Conservation (phyloP, 2,888 invertebrate genomes). For the Pyralis farinalis region DNA sequence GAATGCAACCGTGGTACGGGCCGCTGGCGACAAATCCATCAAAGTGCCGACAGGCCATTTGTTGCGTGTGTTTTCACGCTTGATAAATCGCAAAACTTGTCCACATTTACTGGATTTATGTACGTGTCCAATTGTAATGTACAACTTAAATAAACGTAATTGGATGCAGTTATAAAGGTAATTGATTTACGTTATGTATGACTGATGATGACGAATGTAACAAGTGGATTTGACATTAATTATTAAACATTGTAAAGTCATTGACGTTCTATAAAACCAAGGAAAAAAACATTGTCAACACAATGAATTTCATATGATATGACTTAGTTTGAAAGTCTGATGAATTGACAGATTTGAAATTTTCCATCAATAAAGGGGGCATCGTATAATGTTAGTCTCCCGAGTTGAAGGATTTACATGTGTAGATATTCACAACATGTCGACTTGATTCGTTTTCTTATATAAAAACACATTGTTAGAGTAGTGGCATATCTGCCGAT, state of each 20-base stretch:
- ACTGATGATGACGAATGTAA: no score
- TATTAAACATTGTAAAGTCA: conserved; percentile 11
- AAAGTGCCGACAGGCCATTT: conserved; percentile 75
- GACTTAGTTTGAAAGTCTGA: conserved; percentile 44
- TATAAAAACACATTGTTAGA: no score
- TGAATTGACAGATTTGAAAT: conserved; percentile 35
- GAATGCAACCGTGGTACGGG: conserved; percentile 49
- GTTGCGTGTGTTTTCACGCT: conserved; percentile 75
- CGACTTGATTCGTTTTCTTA: no score
- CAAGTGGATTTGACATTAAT: no score
- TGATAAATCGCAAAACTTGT: conserved; percentile 72
- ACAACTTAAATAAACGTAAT: conserved; percentile 49
- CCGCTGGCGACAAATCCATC: conserved; percentile 76
- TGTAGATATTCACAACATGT: no score
- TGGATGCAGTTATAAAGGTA: conserved; percentile 24
- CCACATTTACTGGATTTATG: conserved; percentile 73
- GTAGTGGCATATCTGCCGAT: no score
- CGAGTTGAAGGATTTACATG: no score
- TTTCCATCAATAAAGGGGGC: conserved; percentile 42
- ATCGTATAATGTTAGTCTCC: conserved; percentile 26
- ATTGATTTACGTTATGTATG: no score
- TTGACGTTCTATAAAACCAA: conserved; percentile 24
- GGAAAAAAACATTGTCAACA: conserved; percentile 22
- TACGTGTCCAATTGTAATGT: conserved; percentile 48
- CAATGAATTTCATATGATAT: conserved; percentile 43